phyloP scores from a whole-genome alignment of 2,888 invertebrate species.

The Rotaria magnacalcarata region DNA sequence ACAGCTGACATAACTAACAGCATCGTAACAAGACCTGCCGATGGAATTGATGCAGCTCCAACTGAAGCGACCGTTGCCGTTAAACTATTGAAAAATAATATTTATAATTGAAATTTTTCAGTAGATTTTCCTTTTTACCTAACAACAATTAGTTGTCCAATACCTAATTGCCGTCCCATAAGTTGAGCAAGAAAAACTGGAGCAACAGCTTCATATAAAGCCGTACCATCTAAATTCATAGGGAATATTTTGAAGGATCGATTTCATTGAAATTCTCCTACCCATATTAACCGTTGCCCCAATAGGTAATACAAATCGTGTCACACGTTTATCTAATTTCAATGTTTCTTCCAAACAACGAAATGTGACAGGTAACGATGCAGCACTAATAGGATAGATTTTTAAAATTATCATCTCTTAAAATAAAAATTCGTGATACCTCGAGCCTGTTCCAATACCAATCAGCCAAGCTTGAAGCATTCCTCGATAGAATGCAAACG shows the following conservation, averaged over 20 bases:
- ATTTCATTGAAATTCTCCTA: conserved; percentile 48
- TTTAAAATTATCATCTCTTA: no score
- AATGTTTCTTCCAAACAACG: conserved; percentile 68
- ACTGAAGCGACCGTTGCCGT: conserved; percentile 69
- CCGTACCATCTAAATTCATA: conserved; percentile 55
- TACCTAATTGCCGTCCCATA: conserved; percentile 56
- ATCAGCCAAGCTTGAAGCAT: conserved; percentile 69
- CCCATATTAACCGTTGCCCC: conserved; percentile 63
- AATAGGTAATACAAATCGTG: conserved; percentile 65
- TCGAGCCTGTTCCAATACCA: conserved; percentile 68
- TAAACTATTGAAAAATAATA: conserved; percentile 55
- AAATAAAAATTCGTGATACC: conserved; percentile 51
- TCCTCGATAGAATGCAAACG: conserved; percentile 67
- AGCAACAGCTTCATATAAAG: conserved; percentile 63
- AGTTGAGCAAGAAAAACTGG: conserved; percentile 63
- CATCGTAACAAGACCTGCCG: conserved; percentile 69
- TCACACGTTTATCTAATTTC: conserved; percentile 66
- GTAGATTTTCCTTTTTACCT: conserved; percentile 50
- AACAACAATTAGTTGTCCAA: conserved; percentile 57
- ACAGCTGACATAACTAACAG: conserved; percentile 67
- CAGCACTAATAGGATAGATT: conserved; percentile 61
- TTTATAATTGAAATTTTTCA: no score
- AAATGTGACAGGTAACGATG: conserved; percentile 68
- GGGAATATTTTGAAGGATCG: not conserved
- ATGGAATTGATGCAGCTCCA: conserved; percentile 68